Evolutionary conservation across 1,140 invertebrate species (phyloP), one percentile per base, ranked within the genome.

Genomic region (Drosophila saltans): DNA sequence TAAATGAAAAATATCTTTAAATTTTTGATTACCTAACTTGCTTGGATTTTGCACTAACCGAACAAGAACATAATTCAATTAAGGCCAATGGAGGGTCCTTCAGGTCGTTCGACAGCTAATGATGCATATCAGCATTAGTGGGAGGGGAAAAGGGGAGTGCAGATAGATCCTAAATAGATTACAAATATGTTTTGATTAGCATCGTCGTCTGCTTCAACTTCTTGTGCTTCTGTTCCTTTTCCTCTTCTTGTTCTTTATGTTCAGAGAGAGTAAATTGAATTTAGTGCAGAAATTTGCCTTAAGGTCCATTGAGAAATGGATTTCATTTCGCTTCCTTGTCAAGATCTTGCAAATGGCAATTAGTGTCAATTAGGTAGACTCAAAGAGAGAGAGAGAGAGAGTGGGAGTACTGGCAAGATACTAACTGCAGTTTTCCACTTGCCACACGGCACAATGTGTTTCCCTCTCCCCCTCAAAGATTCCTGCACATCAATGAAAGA

Each of bases 131-230:
- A 70, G 66, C 77, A 70, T 56, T 73, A 45, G 45, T 3, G 9
- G n/a, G 16, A 40, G 57, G 16, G 8, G 6, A 7, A 5, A 36
- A 6, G 8, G 8, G 10, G 28, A 58, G 60, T 16, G 30, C 41
- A 26, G 65, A 30, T 63, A 58, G 63, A 74, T 70, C 52, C 76
- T 83, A 88, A 83, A 70, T 70, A 58, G 83, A 80, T 88, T 89
- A 88, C 68, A 61, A 83, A 89, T 80, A 88, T 78, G 73, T 74
- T 88, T 77, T 70, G 72, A 86, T 82, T 86, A 77, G 55, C 58
- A 48, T 36, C 33, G 4, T 30, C 24, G 9, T n/a, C 40, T 11
- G 9, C 8, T 21, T 8, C 39, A 60, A 6, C 33, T 33, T n/a
- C 48, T 24, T 55, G 33, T 4, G 2, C 36, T 36, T 36, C 33